These are phyloP conservation scores for Mystacornis crossleyi DNA, from an alignment of 2,113 vertebrate genomes.

Conservation along the genomic window DNA sequence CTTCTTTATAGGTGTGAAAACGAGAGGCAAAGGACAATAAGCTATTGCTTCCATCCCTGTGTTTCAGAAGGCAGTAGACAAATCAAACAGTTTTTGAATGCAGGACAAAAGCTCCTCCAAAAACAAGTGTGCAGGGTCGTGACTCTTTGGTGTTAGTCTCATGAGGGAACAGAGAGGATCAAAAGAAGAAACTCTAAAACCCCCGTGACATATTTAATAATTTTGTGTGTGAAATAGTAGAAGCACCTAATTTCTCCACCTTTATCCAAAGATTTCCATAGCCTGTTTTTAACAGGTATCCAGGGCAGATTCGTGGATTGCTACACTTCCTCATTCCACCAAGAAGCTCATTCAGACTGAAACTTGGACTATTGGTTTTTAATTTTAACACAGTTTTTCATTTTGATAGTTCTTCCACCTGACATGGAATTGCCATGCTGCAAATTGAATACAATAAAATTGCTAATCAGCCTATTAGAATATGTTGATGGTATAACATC, in stretches of 20 bases:
- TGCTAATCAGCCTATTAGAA: conserved; percentile 77
- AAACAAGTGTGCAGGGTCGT: background rate
- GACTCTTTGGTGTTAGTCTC: background rate
- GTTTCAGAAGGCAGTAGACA: background rate
- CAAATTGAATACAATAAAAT: conserved; percentile 81
- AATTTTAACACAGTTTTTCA: conserved; percentile 78
- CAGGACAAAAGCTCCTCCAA: background rate
- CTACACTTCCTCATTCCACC: conserved; percentile 51
- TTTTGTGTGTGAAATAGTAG: background rate
- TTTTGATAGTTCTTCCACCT: conserved; percentile 74
- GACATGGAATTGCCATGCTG: conserved; percentile 69
- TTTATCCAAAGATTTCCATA: background rate
- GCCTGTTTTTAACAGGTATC: background rate
- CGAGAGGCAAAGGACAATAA: background rate
- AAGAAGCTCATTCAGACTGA: conserved; percentile 64
- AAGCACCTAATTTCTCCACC: background rate
- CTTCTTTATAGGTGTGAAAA: background rate
- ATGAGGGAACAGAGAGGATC: background rate
- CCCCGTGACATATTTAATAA: background rate
- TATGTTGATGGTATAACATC: conserved; percentile 67
- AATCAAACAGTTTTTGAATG: background rate
- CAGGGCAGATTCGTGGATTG: background rate
- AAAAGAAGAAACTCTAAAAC: background rate
- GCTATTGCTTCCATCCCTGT: background rate
- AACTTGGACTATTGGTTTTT: conserved; percentile 78